These are phyloP conservation scores for Stigmatopora argus DNA, from an alignment of 2,113 vertebrate species.

Conservation along the genomic window DNA sequence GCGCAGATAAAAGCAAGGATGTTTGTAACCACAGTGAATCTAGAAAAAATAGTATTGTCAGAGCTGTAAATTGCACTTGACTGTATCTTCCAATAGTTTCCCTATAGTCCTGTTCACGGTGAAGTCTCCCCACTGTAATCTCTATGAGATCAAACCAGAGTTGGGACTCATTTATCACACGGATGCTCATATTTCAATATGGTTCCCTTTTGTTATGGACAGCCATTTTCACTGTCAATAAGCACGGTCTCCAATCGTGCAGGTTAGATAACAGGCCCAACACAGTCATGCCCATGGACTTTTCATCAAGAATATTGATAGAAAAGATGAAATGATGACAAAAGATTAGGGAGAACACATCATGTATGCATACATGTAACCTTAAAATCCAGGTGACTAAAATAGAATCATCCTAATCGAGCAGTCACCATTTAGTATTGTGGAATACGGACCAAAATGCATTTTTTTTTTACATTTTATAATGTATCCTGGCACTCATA, in stretches of 20 bases:
- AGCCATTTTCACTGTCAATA: conserved; percentile 64
- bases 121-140: conserved; percentile 22
- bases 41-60: not conserved
- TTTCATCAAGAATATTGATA: conserved; percentile 75
- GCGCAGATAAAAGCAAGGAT: not conserved
- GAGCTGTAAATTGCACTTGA: conserved; percentile 21
- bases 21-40: not conserved
- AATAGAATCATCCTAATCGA: not conserved
- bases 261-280: conserved; percentile 55
- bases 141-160: conserved; percentile 31
- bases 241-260: conserved; percentile 49
- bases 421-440: too few relatives aligned
- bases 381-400: too few relatives aligned
- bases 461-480: too few relatives aligned
- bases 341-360: not conserved
- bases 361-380: not conserved
- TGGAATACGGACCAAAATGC: too few relatives aligned
- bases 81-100: conserved; percentile 28
- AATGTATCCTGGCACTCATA: too few relatives aligned
- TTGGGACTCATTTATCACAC: conserved; percentile 66
- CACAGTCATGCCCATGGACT: conserved; percentile 43
- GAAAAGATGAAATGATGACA: conserved; percentile 47
- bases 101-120: conserved; percentile 31
- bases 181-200: conserved; percentile 68
- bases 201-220: conserved; percentile 55